These are phyloP conservation scores for Prunella himalayana DNA, from an alignment of 2,113 vertebrate genomes.

Conservation along the genomic window DNA sequence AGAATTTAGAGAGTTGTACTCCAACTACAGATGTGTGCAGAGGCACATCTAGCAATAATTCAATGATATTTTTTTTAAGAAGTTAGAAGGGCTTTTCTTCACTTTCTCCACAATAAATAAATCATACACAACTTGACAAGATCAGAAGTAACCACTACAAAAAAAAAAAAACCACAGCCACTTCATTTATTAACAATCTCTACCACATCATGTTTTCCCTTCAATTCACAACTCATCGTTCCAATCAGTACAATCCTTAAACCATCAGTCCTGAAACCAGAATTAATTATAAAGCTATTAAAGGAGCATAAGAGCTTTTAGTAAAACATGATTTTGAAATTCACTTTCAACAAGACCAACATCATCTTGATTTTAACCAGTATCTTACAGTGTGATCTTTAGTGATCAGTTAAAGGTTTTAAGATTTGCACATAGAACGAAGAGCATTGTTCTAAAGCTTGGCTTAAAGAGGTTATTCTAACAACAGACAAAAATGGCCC, in stretches of 20 bases:
- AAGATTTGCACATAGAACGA: not conserved
- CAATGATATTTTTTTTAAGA: not conserved
- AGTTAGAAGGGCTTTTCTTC: not conserved
- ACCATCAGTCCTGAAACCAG: not conserved
- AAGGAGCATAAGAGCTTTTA: not conserved
- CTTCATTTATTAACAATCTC: not conserved
- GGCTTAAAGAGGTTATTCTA: not conserved
- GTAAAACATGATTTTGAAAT: not conserved
- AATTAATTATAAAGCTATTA: not conserved
- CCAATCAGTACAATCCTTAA: not conserved
- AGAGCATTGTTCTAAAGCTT: not conserved
- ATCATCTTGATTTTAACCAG: not conserved
- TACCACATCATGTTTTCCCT: not conserved
- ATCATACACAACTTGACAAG: rapidly evolving
- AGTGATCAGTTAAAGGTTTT: not conserved
- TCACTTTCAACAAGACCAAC: not conserved
- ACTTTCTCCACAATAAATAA: not conserved
- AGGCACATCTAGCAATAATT: not conserved
- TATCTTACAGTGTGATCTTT: not conserved
- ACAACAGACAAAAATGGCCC: not conserved
- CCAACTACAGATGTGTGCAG: not conserved
- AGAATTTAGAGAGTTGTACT: not conserved
- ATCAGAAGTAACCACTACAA: not conserved
- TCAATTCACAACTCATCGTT: not conserved
- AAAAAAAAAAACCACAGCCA: not conserved